Percentiles rank a stretch among this genome's conserved stretches.
These are phyloP conservation scores for Crossaster papposus DNA, from an alignment of 53 echinoderm and acorn worm species.

Conservation along the genomic window DNA sequence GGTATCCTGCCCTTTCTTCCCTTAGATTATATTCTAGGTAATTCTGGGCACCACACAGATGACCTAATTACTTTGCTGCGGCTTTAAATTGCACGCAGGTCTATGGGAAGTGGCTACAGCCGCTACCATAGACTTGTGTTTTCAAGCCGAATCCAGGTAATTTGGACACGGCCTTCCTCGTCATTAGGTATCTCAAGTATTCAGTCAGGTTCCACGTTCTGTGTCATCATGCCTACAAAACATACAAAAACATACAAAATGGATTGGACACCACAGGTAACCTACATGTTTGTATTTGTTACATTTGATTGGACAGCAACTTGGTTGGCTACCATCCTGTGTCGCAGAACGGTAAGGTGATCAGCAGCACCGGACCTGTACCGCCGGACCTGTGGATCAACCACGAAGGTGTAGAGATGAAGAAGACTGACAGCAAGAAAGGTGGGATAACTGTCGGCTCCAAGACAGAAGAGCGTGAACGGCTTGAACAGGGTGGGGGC, in stretches of 20 bases:
- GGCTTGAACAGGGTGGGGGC: constrained; percentile 50
- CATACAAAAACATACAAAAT: neutral
- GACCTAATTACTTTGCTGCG: too few relatives aligned
- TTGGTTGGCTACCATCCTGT: constrained; percentile 68
- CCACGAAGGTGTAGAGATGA: constrained; percentile 28
- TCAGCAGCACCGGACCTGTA: constrained; percentile 47
- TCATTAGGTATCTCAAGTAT: neutral
- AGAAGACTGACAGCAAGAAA: constrained; percentile 36
- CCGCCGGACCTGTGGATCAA: constrained; percentile 77
- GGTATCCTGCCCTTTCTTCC: too few relatives aligned
- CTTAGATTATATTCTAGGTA: too few relatives aligned
- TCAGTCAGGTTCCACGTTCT: neutral
- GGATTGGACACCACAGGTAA: neutral
- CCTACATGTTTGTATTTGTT: neutral
- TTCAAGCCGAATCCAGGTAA: too few relatives aligned
- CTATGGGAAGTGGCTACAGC: too few relatives aligned
- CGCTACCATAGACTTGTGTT: too few relatives aligned
- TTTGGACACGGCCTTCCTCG: too few relatives aligned
- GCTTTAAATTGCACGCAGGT: too few relatives aligned
- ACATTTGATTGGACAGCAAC: constrained; percentile 43
- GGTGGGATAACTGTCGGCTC: constrained; percentile 16
- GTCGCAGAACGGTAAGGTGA: constrained; percentile 68
- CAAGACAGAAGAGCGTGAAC: constrained; percentile 47
- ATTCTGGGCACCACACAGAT: too few relatives aligned
- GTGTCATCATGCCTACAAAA: neutral